phyloP scores from a whole-genome alignment of 2,797 vertebrate species.

The Melanotaenia trifasciata region DNA sequence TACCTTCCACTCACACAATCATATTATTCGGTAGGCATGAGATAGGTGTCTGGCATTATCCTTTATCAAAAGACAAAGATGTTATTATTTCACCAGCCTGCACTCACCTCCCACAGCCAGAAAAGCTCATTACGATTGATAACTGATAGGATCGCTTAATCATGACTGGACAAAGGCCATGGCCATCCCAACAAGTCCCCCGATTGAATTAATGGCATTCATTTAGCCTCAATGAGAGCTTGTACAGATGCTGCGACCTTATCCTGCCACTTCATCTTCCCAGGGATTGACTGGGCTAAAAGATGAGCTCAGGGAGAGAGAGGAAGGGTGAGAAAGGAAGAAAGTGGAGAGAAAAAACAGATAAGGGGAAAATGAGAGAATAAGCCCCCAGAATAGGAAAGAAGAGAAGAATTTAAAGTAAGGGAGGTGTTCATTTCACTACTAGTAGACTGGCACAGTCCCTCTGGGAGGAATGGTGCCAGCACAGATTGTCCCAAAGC shows the following conservation, averaged over 20 bases:
- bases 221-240: slow-evolving; percentile 78
- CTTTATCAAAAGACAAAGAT: slow-evolving; percentile 57
- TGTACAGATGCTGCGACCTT: slow-evolving; percentile 78
- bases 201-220: slow-evolving; percentile 83
- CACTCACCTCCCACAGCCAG: slow-evolving; percentile 55
- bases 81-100: slow-evolving; percentile 69
- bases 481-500: slow-evolving; percentile 58
- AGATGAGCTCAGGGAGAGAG: slow-evolving; percentile 33
- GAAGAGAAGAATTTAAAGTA: slow-evolving; percentile 31
- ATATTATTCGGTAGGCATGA: slow-evolving; percentile 48
- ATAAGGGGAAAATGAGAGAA: slow-evolving; percentile 47
- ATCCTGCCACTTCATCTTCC: slow-evolving; percentile 77
- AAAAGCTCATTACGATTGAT: slow-evolving; percentile 83
- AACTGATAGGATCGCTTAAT: slow-evolving; percentile 83
- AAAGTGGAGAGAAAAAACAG: slow-evolving; percentile 10
- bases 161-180: slow-evolving; percentile 80
- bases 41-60: slow-evolving; percentile 56
- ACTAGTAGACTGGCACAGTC: slow-evolving; percentile 46
- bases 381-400: slow-evolving; percentile 28
- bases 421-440: slow-evolving; percentile 57
- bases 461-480: slow-evolving; percentile 52
- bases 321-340: slow-evolving; percentile 23
- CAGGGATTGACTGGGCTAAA: slow-evolving; percentile 67
- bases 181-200: slow-evolving; percentile 73
- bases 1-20: slow-evolving; percentile 17